A percentile compares a stretch with the other conserved stretches of the same genome.
phyloP scores from a whole-genome alignment of 2,888 invertebrate genomes.

The Epiblema foenella region DNA sequence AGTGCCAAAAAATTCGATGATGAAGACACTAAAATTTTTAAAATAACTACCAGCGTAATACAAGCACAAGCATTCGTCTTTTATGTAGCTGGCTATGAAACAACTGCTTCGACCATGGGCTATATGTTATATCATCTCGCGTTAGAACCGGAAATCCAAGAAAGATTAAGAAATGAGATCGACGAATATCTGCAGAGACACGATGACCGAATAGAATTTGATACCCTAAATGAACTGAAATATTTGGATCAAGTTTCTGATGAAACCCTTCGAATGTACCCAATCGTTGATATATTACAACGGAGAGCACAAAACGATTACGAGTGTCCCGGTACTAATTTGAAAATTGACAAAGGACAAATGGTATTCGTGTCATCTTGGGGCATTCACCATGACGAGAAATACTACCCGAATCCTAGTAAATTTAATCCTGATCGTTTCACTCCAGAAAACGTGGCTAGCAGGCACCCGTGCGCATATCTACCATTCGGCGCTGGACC shows the following conservation, averaged over 20 bases:
- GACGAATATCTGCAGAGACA: slow-evolving; percentile 7
- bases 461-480: slow-evolving; percentile 52
- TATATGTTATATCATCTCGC: slow-evolving; percentile 65
- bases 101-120: slow-evolving; percentile 64
- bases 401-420: slow-evolving; percentile 47
- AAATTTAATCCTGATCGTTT: slow-evolving; percentile 51
- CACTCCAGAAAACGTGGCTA: slow-evolving; percentile 45
- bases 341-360: slow-evolving; percentile 43
- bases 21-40: slow-evolving; percentile 43
- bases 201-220: slow-evolving; percentile 5
- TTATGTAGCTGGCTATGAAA: slow-evolving; percentile 71
- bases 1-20: not conserved
- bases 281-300: slow-evolving; percentile 12
- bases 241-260: slow-evolving; percentile 16
- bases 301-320: slow-evolving; percentile 29
- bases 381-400: slow-evolving; percentile 47
- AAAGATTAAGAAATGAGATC: slow-evolving; percentile 47
- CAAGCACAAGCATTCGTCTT: slow-evolving; percentile 62
- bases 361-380: slow-evolving; percentile 37
- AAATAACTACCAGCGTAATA: slow-evolving; percentile 56
- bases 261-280: slow-evolving; percentile 21
- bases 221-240: slow-evolving; percentile 14
- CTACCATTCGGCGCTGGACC: slow-evolving; percentile 80
- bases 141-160: slow-evolving; percentile 61
- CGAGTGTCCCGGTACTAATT: slow-evolving; percentile 46